Evolutionary conservation across 2,113 vertebrate genomes (phyloP).

Genomic region (Anarrhichthys ocellatus): DNA sequence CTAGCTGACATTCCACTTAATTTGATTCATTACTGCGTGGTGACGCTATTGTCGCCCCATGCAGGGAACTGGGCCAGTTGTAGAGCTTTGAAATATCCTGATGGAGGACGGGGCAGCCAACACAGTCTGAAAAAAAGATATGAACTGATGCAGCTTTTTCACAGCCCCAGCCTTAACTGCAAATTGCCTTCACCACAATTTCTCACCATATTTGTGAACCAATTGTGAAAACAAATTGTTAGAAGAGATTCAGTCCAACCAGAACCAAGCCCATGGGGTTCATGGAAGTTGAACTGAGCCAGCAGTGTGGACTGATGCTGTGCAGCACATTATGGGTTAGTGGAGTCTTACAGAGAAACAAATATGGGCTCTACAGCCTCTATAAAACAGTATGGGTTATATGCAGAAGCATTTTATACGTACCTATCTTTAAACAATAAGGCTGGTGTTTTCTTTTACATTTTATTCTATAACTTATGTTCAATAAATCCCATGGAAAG

Average conservation of each 20-base stretch:
- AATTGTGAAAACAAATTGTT: constrained; percentile 34
- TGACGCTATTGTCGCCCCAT: constrained; percentile 71
- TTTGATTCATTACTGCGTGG: constrained; percentile 80
- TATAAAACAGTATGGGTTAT: not conserved
- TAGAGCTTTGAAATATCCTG: constrained; percentile 56
- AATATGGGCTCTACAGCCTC: not conserved
- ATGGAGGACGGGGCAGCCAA: constrained; percentile 51
- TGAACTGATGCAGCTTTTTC: constrained; percentile 9
- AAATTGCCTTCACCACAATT: constrained; percentile 43
- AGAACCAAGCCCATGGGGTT: constrained; percentile 11
- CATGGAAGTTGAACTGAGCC: constrained; percentile 10
- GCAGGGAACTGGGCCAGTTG: constrained; percentile 74
- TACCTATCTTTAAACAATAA: not conserved
- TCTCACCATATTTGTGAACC: constrained; percentile 37
- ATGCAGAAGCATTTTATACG: not conserved
- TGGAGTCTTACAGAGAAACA: not conserved
- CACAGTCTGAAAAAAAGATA: constrained; percentile 35
- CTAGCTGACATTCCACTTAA: constrained; percentile 80
- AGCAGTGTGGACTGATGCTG: not conserved
- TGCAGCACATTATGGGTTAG: not conserved
- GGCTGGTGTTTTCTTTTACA: not conserved
- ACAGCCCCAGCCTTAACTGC: constrained; percentile 6
- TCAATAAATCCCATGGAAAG: not conserved
- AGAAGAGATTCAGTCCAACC: constrained; percentile 2
- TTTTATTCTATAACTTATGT: not conserved